Evolutionary conservation across 2,113 vertebrate genomes (phyloP).

Genomic region (Anhinga rufa): DNA sequence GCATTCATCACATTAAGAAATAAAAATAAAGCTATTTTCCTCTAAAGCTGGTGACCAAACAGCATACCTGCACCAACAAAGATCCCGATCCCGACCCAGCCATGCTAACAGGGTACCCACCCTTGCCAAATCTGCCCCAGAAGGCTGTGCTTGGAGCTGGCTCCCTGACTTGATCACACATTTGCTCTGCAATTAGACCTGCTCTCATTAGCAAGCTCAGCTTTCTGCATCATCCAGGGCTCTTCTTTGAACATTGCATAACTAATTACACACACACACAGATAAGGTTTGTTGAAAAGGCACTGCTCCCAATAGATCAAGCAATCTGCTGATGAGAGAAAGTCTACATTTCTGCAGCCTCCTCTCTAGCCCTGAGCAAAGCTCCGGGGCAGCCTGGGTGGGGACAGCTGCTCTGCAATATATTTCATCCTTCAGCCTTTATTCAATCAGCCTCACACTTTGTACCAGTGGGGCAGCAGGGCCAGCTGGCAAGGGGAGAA

Average conservation of each 20-base stretch:
- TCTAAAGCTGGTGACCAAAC: not conserved
- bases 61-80: not conserved
- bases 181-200: not conserved
- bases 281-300: not conserved
- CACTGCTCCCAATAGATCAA: not conserved
- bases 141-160: not conserved
- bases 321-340: not conserved
- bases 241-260: not conserved
- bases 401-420: not conserved
- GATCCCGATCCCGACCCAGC: not conserved
- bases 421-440: not conserved
- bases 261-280: not conserved
- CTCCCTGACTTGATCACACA: not conserved
- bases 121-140: not conserved
- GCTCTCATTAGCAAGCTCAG: not conserved
- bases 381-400: not conserved
- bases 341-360: not conserved
- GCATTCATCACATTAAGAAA: not conserved
- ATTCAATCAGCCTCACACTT: not conserved
- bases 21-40: not conserved
- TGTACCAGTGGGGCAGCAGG: not conserved
- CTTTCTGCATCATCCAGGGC: not conserved
- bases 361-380: not conserved
- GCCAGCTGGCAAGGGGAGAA: not conserved
- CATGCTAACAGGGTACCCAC: not conserved